Evolutionary conservation across 2,797 vertebrate genomes (phyloP).

Genomic region (Pseudocheirus occidentalis): DNA sequence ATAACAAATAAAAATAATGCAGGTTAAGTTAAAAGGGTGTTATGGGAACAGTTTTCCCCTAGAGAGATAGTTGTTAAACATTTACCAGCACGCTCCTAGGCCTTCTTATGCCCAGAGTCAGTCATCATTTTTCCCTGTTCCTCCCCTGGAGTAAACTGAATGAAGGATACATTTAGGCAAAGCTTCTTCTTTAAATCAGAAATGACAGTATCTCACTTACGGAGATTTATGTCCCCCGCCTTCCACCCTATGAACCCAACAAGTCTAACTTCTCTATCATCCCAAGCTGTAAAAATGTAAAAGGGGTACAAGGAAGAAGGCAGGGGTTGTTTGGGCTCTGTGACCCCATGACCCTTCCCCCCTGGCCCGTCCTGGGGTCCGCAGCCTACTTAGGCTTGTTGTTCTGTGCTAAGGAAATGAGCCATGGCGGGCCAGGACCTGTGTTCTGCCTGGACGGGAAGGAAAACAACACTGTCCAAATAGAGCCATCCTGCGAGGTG

Average conservation of each 20-base stretch:
- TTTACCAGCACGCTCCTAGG: not conserved
- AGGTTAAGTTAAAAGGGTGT: not conserved
- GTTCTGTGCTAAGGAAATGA: constrained; percentile 79
- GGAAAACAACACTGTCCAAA: constrained; percentile 76
- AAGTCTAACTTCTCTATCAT: not conserved
- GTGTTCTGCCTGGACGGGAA: constrained; percentile 62
- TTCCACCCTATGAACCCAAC: not conserved
- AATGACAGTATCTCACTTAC: not conserved
- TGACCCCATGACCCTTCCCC: constrained; percentile 65
- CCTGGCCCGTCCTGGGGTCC: not conserved
- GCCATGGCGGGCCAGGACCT: constrained; percentile 1
- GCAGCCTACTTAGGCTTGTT: constrained; percentile 65
- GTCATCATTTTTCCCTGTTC: not conserved
- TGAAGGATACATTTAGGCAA: not conserved
- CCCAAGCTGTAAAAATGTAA: not conserved
- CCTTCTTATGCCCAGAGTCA: not conserved
- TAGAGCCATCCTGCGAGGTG: constrained; percentile 43
- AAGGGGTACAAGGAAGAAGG: not conserved
- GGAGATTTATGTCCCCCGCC: not conserved
- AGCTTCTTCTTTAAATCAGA: not conserved
- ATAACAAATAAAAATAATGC: not conserved
- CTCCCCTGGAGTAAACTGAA: not conserved
- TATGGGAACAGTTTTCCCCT: not conserved
- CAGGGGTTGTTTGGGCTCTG: not conserved
- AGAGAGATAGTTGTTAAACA: not conserved